Percentiles rank a stretch among this genome's conserved stretches.
Conservation (phyloP, 2,113 vertebrate genomes). For the Proteles cristata region DNA sequence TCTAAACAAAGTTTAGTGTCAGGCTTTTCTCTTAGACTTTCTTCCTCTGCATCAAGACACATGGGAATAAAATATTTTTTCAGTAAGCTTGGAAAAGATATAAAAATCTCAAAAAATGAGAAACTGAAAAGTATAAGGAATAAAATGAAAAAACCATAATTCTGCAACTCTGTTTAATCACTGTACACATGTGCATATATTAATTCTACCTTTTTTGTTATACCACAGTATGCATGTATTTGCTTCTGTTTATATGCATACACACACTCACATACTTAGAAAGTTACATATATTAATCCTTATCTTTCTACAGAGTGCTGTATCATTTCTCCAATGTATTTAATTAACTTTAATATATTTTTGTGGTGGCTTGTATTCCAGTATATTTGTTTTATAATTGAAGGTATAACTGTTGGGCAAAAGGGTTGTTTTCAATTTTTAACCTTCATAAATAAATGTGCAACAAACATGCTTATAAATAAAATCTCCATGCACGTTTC, state of each 20-base stretch:
- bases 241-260: not conserved
- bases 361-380: not conserved
- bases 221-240: not conserved
- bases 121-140: not conserved
- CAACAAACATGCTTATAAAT: not conserved
- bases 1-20: not conserved
- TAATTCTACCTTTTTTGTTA: not conserved
- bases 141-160: not conserved
- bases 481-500: not conserved
- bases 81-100: not conserved
- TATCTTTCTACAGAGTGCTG: not conserved
- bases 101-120: not conserved
- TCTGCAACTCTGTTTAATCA: not conserved
- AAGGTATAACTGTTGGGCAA: not conserved
- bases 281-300: not conserved
- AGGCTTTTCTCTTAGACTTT: not conserved
- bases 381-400: not conserved
- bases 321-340: not conserved
- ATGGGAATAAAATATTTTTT: not conserved
- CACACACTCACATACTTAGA: not conserved
- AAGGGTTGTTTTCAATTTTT: not conserved
- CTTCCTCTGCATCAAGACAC: not conserved
- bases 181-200: not conserved
- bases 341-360: not conserved
- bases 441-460: not conserved